Evolutionary conservation across 1,140 invertebrate species (phyloP).

Genomic region (Chionoecetes opilio): DNA sequence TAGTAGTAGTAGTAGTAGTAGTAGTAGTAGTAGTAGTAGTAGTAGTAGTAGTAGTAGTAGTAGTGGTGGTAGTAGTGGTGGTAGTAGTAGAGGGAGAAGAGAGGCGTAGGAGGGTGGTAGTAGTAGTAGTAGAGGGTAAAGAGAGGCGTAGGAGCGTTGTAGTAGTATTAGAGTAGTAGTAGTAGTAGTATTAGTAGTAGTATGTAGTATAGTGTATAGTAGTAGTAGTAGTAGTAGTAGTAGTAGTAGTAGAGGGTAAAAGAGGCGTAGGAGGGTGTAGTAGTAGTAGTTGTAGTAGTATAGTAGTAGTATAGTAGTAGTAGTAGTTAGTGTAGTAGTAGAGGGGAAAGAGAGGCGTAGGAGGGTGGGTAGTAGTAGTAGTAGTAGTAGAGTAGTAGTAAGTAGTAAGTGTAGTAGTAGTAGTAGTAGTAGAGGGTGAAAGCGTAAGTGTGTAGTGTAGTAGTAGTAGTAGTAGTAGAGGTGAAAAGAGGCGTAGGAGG

Average conservation of each 20-base stretch:
- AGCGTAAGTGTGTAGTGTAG: neutral
- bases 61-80: constrained; percentile 13
- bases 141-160: neutral
- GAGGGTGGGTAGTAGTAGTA: too few species aligned
- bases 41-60: constrained; percentile 53
- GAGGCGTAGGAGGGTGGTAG: too few species aligned
- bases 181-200: too few species aligned
- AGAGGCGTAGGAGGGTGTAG: too few species aligned
- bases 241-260: constrained; percentile 30
- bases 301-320: too few species aligned
- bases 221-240: constrained; percentile 38
- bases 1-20: constrained; percentile 49
- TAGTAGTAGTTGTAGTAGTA: constrained; percentile 22
- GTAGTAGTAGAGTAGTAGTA: too few species aligned
- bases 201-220: too few species aligned
- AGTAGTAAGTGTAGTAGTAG: too few species aligned
- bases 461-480: neutral
- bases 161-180: too few species aligned
- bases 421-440: constrained; percentile 12
- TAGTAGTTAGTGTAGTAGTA: too few species aligned
- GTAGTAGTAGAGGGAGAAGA: neutral
- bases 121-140: neutral
- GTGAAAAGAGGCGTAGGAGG: too few species aligned
- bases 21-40: constrained; percentile 32
- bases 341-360: too few species aligned